Evolutionary conservation across 2,113 vertebrate genomes (phyloP).

Genomic region (Boulengeromyrus knoepffleri): DNA sequence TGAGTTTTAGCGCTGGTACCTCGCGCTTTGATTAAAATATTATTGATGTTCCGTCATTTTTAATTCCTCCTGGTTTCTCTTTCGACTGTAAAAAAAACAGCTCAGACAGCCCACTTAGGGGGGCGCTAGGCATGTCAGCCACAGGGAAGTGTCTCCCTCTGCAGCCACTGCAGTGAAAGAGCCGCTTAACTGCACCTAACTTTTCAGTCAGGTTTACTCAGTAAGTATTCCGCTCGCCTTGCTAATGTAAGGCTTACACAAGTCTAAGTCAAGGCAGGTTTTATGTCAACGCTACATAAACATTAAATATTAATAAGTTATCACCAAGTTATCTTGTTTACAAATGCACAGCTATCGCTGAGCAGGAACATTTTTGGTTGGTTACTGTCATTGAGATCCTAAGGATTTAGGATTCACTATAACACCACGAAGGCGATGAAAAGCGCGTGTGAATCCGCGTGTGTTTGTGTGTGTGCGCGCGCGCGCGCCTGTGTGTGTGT

Average conservation of each 20-base stretch:
- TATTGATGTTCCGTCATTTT: neutral
- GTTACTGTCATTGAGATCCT: slow-evolving; percentile 3
- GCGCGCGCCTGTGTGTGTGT: slow-evolving; percentile 17
- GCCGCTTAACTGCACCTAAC: neutral
- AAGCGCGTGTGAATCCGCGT: neutral
- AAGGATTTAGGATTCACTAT: neutral
- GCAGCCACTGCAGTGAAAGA: slow-evolving; percentile 5
- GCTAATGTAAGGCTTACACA: neutral
- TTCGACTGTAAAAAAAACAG: neutral
- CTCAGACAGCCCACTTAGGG: neutral
- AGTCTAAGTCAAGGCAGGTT: neutral
- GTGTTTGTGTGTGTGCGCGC: slow-evolving; percentile 18
- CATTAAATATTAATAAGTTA: neutral
- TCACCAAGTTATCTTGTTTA: neutral
- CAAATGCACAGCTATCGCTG: neutral
- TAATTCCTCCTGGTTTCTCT: neutral
- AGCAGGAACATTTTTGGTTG: neutral
- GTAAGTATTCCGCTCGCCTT: neutral
- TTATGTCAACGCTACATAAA: neutral
- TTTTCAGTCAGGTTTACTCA: neutral
- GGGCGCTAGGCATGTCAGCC: neutral
- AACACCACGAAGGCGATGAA: slow-evolving; percentile 3
- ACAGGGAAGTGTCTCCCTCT: neutral
- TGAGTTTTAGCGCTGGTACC: neutral
- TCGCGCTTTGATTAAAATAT: neutral